Base-by-base conservation (phyloP, 2,113 vertebrate species). In the Microtus montanus region DNA sequence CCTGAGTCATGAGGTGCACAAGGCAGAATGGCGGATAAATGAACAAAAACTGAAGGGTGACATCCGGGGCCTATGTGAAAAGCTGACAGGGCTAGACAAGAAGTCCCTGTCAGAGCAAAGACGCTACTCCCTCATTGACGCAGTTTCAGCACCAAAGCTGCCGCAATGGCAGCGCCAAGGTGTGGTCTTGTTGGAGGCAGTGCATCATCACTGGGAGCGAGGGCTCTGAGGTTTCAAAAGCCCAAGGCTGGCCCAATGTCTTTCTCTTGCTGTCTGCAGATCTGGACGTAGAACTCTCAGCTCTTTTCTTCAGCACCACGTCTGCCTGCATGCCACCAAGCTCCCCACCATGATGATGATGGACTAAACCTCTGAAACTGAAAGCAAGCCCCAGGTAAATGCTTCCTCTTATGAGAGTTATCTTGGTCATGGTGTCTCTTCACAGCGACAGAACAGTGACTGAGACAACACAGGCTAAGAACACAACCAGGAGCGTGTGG, bases 31-130 rank as follows among this genome's bases (percentile, higher is more conserved):
- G 99, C 97, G 98, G 92, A 93, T 99, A 85, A 99, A 99, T 97
- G 99, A 99, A 84, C 99, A 99, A 98, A 99, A 99, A 83, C 99
- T 99, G 52, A 99, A 99, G 96, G 99, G 99, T 0, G 99, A 99
- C 98, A 99, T 99, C 98, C 99, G 98, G 96, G 99, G 97, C 22
- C 98, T 99, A 6, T 97, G 99, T 9, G 99, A 99, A 66, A 99
- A 99, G 86, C 98, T 99, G 90, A 98, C 99, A 0, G 98, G 99
- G 30, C 98, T 99, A 19, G 99, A 99, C 94, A 99, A 98, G 61
- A 99, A 98, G 49, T 96, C 98, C 0, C 99, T 98, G 0, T 96
- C 99, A 0, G 99, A 99, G 35, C 99, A 99, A 97, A 98, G 99
- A 78, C 98, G 99, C 0, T 99, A 98, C 96, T 99, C 99, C 14